Base-by-base conservation (phyloP, 2,888 invertebrate species). In the Sesamia inferens region DNA sequence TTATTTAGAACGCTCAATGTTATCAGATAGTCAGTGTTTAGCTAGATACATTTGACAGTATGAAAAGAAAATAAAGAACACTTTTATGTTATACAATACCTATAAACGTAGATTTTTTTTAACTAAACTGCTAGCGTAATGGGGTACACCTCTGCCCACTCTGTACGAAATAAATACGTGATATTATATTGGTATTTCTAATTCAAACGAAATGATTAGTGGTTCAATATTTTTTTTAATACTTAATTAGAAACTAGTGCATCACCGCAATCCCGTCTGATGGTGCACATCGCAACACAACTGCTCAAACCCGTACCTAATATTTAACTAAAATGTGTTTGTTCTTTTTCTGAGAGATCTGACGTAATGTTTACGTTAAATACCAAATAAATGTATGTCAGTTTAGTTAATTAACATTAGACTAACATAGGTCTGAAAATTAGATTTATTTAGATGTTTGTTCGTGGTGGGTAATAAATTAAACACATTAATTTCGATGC, bases 1-100 rank as follows among this genome's bases (percentile, higher is more conserved):
- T 84, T 85, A 81, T 81, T 66, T 31, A 55, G 39, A 14, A 55
- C 48, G 24, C 14, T 83, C 42, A 54, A 73, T 68, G 13, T 48
- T 62, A 58, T 79, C 16, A 44, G 47, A 58, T 63, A 44, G 59
- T 39, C 54, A 42, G 42, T n/a, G 11, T 54, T 65, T 22, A 67
- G 19, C 5, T 68, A 42, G n/a, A 67, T 14, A 55, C 5, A 14
- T 8, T 59, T 71, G n/a, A 67, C 14, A 67, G 13, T 76, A 54
- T 57, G 4, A 59, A 82, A 48, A 16, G 5, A 5, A 69, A 22
- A 51, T 62, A 62, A 6, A 16, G 44, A 11, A 42, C 24, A 47
- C n/a, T 68, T 66, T 47, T 66, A 31, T 19, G 22, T 39, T 62
- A 8, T 31, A 31, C 31, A 31, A 3, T 31, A 31, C 31, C 31